Evolutionary conservation across 2,113 vertebrate genomes (phyloP).

Genomic region (Ailurus styani): DNA sequence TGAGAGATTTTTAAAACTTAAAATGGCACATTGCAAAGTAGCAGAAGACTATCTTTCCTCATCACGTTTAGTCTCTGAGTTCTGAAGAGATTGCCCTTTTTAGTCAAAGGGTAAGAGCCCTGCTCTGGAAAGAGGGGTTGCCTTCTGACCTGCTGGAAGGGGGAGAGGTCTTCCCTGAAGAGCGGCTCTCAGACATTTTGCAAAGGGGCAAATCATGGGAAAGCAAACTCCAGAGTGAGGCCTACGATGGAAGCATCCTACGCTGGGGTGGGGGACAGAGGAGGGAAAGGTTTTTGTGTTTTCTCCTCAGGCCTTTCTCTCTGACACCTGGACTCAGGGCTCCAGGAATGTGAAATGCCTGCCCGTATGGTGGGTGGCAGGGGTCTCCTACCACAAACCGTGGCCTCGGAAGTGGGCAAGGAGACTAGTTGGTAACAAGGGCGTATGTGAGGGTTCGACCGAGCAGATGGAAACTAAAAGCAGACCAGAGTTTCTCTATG

Average conservation of each 20-base stretch:
- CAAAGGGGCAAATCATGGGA: too few relatives aligned
- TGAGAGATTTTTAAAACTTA: background rate
- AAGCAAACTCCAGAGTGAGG: background rate
- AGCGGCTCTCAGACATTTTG: too few relatives aligned
- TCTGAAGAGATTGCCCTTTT: background rate
- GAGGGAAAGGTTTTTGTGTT: background rate
- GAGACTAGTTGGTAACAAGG: background rate
- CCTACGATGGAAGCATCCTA: accelerated
- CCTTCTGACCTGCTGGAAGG: background rate
- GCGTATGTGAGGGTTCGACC: background rate
- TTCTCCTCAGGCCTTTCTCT: background rate
- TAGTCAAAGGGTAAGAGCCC: accelerated
- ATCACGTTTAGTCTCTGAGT: background rate
- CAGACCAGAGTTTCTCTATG: background rate
- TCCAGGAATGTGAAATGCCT: background rate
- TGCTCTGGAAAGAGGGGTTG: too few relatives aligned
- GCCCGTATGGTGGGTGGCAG: too few relatives aligned
- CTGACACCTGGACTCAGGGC: background rate
- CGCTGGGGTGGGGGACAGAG: background rate
- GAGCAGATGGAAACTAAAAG: background rate
- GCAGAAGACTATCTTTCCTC: background rate
- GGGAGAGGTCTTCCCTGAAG: too few relatives aligned
- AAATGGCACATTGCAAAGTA: background rate
- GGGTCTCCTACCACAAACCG: too few relatives aligned
- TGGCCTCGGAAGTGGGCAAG: background rate